Percentiles rank a stretch among this genome's conserved stretches.
Conservation (phyloP, 2,888 invertebrate species). For the Cheilosia vulpina region DNA sequence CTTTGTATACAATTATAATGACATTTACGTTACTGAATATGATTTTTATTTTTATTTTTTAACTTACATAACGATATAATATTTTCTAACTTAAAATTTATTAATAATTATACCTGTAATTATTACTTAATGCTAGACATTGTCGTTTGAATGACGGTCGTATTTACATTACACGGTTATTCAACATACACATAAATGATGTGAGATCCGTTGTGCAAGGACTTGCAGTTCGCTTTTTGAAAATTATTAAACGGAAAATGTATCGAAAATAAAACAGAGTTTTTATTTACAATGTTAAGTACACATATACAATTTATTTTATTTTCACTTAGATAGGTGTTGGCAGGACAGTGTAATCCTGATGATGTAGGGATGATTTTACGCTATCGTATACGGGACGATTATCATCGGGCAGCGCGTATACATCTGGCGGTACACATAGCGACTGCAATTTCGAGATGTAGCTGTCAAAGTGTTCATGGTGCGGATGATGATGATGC, state of each 20-base stretch:
- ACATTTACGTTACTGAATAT: constrained; percentile 52
- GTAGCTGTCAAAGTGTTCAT: constrained; percentile 96
- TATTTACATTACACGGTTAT: constrained; percentile 55
- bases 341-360: constrained; percentile 95
- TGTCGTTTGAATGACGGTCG: constrained; percentile 14
- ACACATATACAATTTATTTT: constrained; percentile 51
- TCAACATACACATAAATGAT: constrained; percentile 19
- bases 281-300: constrained; percentile 44
- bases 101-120: constrained; percentile 70
- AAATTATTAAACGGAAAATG: constrained; percentile 7
- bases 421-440: constrained; percentile 91
- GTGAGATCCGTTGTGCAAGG: constrained; percentile 62
- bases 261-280: constrained; percentile 22
- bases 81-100: constrained; percentile 39
- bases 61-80: constrained; percentile 58
- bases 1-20: constrained; percentile 45
- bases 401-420: constrained; percentile 91
- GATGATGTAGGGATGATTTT: constrained; percentile 93
- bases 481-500: constrained; percentile 86
- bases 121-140: constrained; percentile 46
- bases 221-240: constrained; percentile 63
- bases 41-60: constrained; percentile 20
- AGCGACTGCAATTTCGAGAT: constrained; percentile 95
- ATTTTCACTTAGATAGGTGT: constrained; percentile 90
- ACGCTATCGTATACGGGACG: constrained; percentile 95